Evolutionary conservation across 2,888 invertebrate species (phyloP), one percentile per base, ranked within the genome.

Genomic region (Limnephilus marmoratus): DNA sequence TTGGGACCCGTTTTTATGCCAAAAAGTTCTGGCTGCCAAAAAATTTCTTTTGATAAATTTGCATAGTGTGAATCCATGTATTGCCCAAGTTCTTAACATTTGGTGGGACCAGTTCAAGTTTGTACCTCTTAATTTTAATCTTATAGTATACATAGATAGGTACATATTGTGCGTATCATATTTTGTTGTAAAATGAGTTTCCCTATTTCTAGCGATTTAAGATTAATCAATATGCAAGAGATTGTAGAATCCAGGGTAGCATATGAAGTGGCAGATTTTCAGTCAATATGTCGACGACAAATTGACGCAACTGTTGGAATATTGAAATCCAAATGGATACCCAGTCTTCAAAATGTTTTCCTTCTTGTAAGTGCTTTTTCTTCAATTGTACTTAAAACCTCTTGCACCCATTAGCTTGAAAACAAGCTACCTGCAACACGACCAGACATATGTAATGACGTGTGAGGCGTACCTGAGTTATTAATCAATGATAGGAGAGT

Each of bases 21-120:
- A 97, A 94, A 96, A 96, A 93, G 96, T 96, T 92, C 94, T 94
- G 0, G 91, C 95, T 0, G 95, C 95, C 2, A 95, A 94, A 91
- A 95, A 95, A 90, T 95, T 95, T 91, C 94, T 95, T 15, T 95
- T 95, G 2, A 97, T 96, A 94, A 97, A 97, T 94, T 96, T 99
- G 0, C 97, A 98, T 94, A 96, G 97, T 90, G 97, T 98, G 85
- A 98, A 98, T 95, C 98, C 98, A 0, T 98, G 98, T 94, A 97
- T 99, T 94, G 97, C 97, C n/a, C 98, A 97, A 94, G 97, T 98
- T 89, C 95, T 98, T 93, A 97, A 97, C 94, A 96, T 98, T 90
- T 99, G 99, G 98, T 97, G 97, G 95, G 96, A 97, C 89, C 97
- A 97, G 94, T 99, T 98, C 94, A 97, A 97, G 97, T 97, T 95